Conservation (phyloP, 2,113 vertebrate species). For the Rhea americana region DNA sequence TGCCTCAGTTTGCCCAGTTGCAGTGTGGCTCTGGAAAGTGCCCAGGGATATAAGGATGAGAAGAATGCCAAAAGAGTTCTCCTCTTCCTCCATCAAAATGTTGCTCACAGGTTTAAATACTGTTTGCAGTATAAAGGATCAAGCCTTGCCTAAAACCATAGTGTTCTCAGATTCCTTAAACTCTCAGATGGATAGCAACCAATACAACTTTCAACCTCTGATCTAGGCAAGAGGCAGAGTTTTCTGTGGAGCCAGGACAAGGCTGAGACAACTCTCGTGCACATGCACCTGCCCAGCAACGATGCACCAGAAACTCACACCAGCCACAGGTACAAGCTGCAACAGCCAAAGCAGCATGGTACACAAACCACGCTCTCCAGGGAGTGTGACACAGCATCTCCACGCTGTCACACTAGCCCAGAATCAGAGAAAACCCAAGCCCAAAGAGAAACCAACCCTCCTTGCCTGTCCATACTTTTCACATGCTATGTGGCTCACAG, state of each 20-base stretch:
- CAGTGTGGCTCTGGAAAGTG: not conserved
- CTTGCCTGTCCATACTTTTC: fast-evolving
- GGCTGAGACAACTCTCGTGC: not conserved
- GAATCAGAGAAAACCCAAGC: not conserved
- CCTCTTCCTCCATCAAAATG: not conserved
- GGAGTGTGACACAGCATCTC: not conserved
- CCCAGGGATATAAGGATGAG: not conserved
- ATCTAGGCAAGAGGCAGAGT: not conserved
- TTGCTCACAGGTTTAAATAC: not conserved
- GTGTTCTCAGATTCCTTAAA: not conserved
- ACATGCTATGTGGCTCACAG: not conserved
- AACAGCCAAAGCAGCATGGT: not conserved
- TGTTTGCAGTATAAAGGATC: not conserved
- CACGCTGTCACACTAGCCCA: not conserved
- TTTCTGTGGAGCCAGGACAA: not conserved
- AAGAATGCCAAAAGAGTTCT: not conserved
- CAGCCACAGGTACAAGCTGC: fast-evolving
- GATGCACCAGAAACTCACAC: fast-evolving
- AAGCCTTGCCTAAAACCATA: not conserved
- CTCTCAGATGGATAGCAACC: not conserved
- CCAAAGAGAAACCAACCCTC: not conserved
- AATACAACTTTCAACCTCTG: not conserved
- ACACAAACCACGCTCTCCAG: not conserved
- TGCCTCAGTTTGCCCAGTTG: not conserved
- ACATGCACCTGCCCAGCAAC: not conserved